Percentiles rank a stretch among this genome's conserved stretches.
Evolutionary conservation across 2,888 invertebrate species (phyloP).

Genomic region (Bhutanitis thaidina): DNA sequence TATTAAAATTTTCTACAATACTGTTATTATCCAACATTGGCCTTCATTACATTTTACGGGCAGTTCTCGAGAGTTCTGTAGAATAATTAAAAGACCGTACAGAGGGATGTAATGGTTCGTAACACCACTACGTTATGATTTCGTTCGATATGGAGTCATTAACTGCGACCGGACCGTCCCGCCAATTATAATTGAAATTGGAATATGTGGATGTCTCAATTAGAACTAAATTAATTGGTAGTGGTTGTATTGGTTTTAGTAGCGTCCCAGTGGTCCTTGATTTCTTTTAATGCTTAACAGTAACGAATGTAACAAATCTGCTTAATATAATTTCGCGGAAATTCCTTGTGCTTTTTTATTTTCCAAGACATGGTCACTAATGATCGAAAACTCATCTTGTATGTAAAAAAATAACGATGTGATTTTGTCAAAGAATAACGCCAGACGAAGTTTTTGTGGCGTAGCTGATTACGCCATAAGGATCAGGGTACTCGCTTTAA

Average conservation of each 20-base stretch:
- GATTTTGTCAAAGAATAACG: no score
- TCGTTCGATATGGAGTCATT: conserved; percentile 4
- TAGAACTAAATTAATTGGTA: conserved; percentile 3
- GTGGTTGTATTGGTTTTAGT: not conserved
- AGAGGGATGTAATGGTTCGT: not conserved
- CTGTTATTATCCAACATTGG: not conserved
- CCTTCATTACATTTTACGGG: conserved; percentile 7
- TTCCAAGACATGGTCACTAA: no score
- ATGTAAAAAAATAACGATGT: no score
- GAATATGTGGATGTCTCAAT: conserved; percentile 5
- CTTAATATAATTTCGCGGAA: no score
- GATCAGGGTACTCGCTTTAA: no score
- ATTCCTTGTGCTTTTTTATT: no score
- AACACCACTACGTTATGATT: not conserved
- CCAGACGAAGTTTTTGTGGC: no score
- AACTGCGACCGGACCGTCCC: conserved; percentile 3
- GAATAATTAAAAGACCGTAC: conserved; percentile 7
- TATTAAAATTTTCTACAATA: not conserved
- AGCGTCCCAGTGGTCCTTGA: not conserved
- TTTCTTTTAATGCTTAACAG: not conserved
- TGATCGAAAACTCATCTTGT: no score
- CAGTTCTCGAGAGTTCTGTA: not conserved
- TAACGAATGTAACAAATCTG: not conserved
- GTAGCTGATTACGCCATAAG: no score
- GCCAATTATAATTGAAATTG: conserved; percentile 3